These are phyloP conservation scores for Acanthosepion pharaonis DNA, from an alignment of 2,888 invertebrate genomes.

Conservation along the genomic window DNA sequence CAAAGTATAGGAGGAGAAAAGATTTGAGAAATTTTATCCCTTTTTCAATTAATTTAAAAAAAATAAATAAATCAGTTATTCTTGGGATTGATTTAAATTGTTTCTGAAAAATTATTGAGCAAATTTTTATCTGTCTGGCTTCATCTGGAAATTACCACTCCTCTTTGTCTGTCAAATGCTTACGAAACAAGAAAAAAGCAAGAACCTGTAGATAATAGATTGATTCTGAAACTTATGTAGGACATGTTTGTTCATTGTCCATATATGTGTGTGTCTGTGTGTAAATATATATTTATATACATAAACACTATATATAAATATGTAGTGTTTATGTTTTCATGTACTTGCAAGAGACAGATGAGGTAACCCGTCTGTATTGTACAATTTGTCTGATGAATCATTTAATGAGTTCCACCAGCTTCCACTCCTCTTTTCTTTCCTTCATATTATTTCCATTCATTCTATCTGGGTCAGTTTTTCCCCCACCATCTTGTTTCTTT, in stretches of 20 bases:
- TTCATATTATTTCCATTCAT: background rate
- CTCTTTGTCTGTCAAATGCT: background rate
- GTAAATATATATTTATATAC: too few species aligned
- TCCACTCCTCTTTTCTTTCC: slow-evolving; percentile 17
- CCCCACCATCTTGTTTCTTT: too few species aligned
- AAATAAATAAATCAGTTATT: too few species aligned
- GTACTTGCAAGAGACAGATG: background rate
- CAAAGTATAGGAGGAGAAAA: too few species aligned
- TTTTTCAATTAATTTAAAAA: too few species aligned
- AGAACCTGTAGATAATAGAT: background rate
- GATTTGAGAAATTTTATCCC: too few species aligned
- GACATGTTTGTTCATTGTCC: slow-evolving; percentile 17
- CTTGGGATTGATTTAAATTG: too few species aligned
- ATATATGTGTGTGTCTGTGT: background rate
- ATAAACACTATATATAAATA: too few species aligned
- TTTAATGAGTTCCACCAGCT: slow-evolving; percentile 33
- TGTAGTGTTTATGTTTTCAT: background rate
- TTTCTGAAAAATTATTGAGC: too few species aligned
- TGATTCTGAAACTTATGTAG: slow-evolving; percentile 4
- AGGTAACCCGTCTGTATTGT: background rate
- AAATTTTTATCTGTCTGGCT: too few species aligned
- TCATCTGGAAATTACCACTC: too few species aligned
- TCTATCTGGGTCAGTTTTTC: background rate
- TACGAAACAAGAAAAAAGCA: background rate
- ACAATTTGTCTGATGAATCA: slow-evolving; percentile 33